Base-by-base conservation (phyloP, 2,797 vertebrate species). In the Acanthis flammea region DNA sequence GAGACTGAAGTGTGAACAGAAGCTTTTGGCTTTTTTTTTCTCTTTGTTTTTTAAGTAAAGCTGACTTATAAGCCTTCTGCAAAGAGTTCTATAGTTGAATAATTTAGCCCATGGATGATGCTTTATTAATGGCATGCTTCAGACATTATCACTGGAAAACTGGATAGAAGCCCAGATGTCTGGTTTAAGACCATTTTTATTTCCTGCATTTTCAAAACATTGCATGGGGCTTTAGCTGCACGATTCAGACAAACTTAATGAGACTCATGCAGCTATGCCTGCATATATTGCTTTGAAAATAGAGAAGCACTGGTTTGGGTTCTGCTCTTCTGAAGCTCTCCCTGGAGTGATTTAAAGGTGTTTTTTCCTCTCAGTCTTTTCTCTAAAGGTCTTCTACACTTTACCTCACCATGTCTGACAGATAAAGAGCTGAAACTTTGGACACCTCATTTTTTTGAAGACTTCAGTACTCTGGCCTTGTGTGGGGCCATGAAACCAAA, bases 151-250 rank as follows among this genome's bases (percentile, higher is more conserved):
- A 78, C 31, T 1, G 0, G 88, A 93, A 94, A 95, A 93, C 68
- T 88, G 86, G 72, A 88, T 35, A 58, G 80, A 54, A 91, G 76
- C 91, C 85, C 94, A 79, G 45, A 94, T 74, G 77, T 63, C 86
- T 91, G 42, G 28, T 83, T 94, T 94, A 83, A 94, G 75, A 73
- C 57, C 41, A 72, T 75, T 95, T 94, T 90, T 79, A 92, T 77
- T 88, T 76, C 85, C 80, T 94, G 54, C 80, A 57, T 93, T 96
- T 96, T 96, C 91, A 94, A 96, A 95, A 96, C 95, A 62, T 42
- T 77, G 74, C 95, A 88, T 95, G 93, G 73, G 93, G 94, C 37
- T 88, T 87, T 62, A 93, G 93, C 96, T 94, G 85, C 96, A 95
- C 3, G 72, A 94, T 77, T 95, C 89, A 89, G 62, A 80, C n/a